phyloP scores from a whole-genome alignment of 2,113 vertebrate species.

The Dasyornis broadbenti region DNA sequence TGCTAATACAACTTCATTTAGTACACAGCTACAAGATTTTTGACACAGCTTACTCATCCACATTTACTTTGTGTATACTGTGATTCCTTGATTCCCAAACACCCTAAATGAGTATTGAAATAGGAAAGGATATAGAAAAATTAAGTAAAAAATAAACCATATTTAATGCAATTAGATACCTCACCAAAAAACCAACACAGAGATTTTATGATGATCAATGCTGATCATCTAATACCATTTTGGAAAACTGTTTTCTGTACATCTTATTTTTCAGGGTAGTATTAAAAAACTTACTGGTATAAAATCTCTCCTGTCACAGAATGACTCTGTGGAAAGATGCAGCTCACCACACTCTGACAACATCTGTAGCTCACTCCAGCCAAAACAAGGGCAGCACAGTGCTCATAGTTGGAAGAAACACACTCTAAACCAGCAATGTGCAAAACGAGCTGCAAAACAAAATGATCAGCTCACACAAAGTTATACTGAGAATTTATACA shows the following conservation, averaged over 20 bases:
- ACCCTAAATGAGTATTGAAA: background rate
- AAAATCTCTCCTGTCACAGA: background rate
- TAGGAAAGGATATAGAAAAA: background rate
- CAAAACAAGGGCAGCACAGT: background rate
- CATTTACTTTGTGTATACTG: background rate
- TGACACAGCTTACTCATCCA: background rate
- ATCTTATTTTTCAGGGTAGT: background rate
- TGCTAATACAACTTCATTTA: background rate
- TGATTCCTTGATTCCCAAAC: background rate
- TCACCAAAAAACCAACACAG: background rate
- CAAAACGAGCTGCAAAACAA: background rate
- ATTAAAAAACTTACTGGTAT: background rate
- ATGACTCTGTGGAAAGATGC: background rate
- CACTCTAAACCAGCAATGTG: background rate
- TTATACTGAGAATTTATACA: background rate
- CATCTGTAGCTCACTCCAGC: background rate
- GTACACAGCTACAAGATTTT: background rate
- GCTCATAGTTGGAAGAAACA: background rate
- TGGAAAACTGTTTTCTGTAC: background rate
- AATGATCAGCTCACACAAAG: background rate
- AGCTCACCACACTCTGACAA: background rate
- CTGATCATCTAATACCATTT: background rate
- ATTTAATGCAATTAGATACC: background rate
- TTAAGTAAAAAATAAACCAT: background rate
- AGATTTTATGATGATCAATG: background rate